A percentile compares a stretch with the other conserved stretches of the same genome.
Evolutionary conservation across 2,113 vertebrate genomes (phyloP).

Genomic region (Dasyurus viverrinus): DNA sequence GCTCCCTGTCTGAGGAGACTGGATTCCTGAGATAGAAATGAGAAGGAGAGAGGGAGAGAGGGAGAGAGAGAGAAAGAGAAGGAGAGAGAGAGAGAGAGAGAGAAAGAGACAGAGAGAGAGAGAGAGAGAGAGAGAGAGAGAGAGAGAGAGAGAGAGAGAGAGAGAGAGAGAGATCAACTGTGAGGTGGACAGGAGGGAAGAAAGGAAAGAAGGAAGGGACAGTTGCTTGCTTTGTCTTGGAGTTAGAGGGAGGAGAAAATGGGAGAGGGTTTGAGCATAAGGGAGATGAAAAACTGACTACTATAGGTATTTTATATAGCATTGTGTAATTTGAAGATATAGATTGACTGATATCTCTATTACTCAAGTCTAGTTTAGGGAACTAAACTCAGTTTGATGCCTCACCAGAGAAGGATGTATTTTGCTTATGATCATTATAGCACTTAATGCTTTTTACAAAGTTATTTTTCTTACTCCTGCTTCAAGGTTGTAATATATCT

Average conservation of each 20-base stretch:
- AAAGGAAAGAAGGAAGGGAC: not conserved
- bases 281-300: not conserved
- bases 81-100: not conserved
- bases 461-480: not conserved
- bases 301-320: not conserved
- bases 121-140: not conserved
- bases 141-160: not conserved
- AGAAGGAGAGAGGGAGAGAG: conserved; percentile 9
- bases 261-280: not conserved
- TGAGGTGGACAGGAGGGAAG: not conserved
- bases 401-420: not conserved
- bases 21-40: conserved; percentile 28
- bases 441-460: conserved; percentile 42
- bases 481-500: not conserved
- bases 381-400: conserved; percentile 16
- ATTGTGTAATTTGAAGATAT: not conserved
- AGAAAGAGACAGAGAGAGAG: not conserved
- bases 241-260: not conserved
- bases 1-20: conserved; percentile 54
- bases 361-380: not conserved
- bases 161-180: too few relatives aligned
- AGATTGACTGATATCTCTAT: conserved; percentile 6
- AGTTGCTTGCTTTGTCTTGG: not conserved
- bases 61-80: not conserved
- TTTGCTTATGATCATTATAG: conserved; percentile 30